These are phyloP conservation scores for Stenolophus ochropezus DNA, from an alignment of 2,888 invertebrate species.

Conservation along the genomic window DNA sequence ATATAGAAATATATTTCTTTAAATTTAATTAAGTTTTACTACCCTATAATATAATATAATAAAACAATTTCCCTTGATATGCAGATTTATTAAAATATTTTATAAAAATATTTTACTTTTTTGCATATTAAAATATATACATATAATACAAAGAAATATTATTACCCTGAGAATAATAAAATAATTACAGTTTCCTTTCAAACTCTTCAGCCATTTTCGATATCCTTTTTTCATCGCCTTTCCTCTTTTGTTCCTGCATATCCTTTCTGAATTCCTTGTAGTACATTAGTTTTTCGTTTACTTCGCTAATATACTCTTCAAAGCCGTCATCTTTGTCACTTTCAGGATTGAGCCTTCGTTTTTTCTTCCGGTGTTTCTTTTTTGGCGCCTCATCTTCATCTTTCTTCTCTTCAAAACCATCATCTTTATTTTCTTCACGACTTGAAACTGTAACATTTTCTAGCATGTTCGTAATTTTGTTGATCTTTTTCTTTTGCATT, in stretches of 20 bases:
- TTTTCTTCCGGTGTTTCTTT: slow-evolving; percentile 64
- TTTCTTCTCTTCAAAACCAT: slow-evolving; percentile 53
- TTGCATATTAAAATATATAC: slow-evolving; percentile 48
- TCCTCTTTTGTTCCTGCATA: slow-evolving; percentile 12
- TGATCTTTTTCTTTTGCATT: slow-evolving; percentile 10
- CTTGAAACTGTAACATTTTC: slow-evolving; percentile 57
- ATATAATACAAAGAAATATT: slow-evolving; percentile 36
- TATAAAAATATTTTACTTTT: slow-evolving; percentile 52
- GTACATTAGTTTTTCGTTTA: slow-evolving; percentile 63
- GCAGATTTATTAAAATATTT: slow-evolving; percentile 51
- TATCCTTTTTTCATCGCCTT: slow-evolving; percentile 41
- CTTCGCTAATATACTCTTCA: slow-evolving; percentile 52
- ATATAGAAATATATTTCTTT: slow-evolving; percentile 61
- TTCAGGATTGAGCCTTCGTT: slow-evolving; percentile 66
- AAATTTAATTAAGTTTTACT: slow-evolving; percentile 47
- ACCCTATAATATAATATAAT: background rate
- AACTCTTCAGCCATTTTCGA: slow-evolving; percentile 50
- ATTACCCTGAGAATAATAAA: slow-evolving; percentile 24
- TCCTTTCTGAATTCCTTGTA: slow-evolving; percentile 52
- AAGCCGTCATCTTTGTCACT: slow-evolving; percentile 60
- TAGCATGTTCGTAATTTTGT: slow-evolving; percentile 59
- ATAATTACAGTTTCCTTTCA: slow-evolving; percentile 37
- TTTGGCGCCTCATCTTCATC: background rate
- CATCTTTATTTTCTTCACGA: slow-evolving; percentile 50
- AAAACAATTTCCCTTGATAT: background rate